phyloP scores from a whole-genome alignment of 2,113 vertebrate species.

The Centropristis striata region DNA sequence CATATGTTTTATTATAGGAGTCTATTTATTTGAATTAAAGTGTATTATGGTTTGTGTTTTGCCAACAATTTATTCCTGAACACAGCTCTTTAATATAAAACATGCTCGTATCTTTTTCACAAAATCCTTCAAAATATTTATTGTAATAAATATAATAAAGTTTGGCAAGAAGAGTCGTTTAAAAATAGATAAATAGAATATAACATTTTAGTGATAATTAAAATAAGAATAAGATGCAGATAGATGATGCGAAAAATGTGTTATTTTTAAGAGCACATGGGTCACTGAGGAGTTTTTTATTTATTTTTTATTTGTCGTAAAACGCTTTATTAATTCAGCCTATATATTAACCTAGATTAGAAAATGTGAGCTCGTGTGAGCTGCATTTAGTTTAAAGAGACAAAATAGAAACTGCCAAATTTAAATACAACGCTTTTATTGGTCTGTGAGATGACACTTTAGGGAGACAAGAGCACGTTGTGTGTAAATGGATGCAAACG shows the following conservation, averaged over 20 bases:
- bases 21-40: no score
- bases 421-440: conserved; percentile 82
- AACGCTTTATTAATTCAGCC: conserved; percentile 9
- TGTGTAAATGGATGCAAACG: conserved; percentile 72
- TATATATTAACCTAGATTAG: neutral
- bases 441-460: conserved; percentile 47
- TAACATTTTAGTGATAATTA: neutral
- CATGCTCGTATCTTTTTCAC: neutral
- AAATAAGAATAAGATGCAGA: neutral
- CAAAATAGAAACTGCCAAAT: conserved; percentile 38
- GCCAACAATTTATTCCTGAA: neutral
- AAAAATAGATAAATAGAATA: neutral
- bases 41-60: neutral
- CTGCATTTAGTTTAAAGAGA: conserved; percentile 8
- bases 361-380: neutral
- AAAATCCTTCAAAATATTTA: neutral
- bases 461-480: conserved; percentile 38
- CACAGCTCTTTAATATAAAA: neutral
- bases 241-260: neutral
- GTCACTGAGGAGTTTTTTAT: neutral
- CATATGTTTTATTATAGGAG: no score
- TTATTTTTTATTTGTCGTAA: neutral
- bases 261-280: conserved; percentile 22
- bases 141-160: neutral
- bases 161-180: neutral